Evolutionary conservation across 1,140 invertebrate genomes (phyloP).

Genomic region (Danaus melanippus): DNA sequence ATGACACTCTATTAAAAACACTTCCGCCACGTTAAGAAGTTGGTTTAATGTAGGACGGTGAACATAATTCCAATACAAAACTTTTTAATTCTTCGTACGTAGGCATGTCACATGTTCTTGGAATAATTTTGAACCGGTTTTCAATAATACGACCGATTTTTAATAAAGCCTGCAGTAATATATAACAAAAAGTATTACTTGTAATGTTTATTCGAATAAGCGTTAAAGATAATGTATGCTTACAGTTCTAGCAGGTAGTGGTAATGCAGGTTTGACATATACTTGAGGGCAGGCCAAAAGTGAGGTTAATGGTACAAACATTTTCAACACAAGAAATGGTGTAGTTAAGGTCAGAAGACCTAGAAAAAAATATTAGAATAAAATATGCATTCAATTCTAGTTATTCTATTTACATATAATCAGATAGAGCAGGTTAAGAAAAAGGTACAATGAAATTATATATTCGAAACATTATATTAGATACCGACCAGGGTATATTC

Average conservation of each 20-base stretch:
- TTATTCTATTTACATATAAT: conserved; percentile 1
- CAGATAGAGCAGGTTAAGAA: conserved; percentile 2
- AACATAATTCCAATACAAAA: conserved; percentile 16
- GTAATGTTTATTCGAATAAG: too few species aligned
- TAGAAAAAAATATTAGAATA: conserved; percentile 13
- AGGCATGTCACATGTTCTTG: conserved; percentile 17
- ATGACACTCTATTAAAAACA: too few species aligned
- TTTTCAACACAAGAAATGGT: conserved; percentile 44
- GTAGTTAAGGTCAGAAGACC: conserved; percentile 16
- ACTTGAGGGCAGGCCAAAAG: conserved; percentile 43
- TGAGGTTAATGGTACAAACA: conserved; percentile 37
- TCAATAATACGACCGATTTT: conserved; percentile 16
- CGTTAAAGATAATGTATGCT: conserved; percentile 13
- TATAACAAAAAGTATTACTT: not conserved
- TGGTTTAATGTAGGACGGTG: too few species aligned
- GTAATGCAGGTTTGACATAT: conserved; percentile 44
- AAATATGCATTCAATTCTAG: not conserved
- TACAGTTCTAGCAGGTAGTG: conserved; percentile 42
- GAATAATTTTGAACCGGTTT: conserved; percentile 12
- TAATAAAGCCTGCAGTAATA: conserved; percentile 10
- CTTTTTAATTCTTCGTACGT: conserved; percentile 12
- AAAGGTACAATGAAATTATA: not conserved
- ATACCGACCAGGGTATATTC: conserved; percentile 48
- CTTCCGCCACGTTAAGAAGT: too few species aligned
- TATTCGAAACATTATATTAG: not conserved